These are phyloP conservation scores for Baccha elongata DNA, from an alignment of 2,888 invertebrate genomes.

Conservation along the genomic window DNA sequence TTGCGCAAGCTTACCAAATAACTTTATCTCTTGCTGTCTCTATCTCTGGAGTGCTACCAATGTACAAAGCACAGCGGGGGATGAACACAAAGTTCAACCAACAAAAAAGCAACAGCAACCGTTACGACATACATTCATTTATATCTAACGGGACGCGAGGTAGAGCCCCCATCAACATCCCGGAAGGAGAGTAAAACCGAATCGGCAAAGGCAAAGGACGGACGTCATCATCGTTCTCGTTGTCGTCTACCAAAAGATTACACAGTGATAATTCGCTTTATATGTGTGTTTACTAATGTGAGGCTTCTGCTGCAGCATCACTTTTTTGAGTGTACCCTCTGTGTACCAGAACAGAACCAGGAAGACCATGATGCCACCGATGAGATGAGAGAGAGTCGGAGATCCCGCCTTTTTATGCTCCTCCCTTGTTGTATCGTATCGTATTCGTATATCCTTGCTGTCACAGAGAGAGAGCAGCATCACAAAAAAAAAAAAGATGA, in stretches of 20 bases:
- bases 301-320: slow-evolving; percentile 74
- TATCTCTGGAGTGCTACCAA: slow-evolving; percentile 66
- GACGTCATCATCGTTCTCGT: slow-evolving; percentile 21
- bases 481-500: slow-evolving; percentile 37
- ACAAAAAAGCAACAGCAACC: slow-evolving; percentile 71
- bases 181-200: slow-evolving; percentile 52
- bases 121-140: slow-evolving; percentile 60
- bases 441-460: slow-evolving; percentile 4
- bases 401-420: slow-evolving; percentile 79
- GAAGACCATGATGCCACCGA: slow-evolving; percentile 30
- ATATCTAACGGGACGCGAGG: slow-evolving; percentile 49
- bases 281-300: slow-evolving; percentile 73
- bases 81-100: slow-evolving; percentile 72
- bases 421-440: slow-evolving; percentile 75
- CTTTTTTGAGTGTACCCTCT: slow-evolving; percentile 59
- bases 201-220: slow-evolving; percentile 41
- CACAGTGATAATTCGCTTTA: slow-evolving; percentile 73
- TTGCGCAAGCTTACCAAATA: slow-evolving; percentile 74
- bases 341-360: slow-evolving; percentile 32
- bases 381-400: slow-evolving; percentile 48
- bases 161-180: slow-evolving; percentile 36
- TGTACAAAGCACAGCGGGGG: slow-evolving; percentile 73
- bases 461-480: slow-evolving; percentile 55
- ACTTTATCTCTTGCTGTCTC: slow-evolving; percentile 73
- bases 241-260: slow-evolving; percentile 61